These are phyloP conservation scores for Stenodema calcarata DNA, from an alignment of 2,888 invertebrate species.

Conservation along the genomic window DNA sequence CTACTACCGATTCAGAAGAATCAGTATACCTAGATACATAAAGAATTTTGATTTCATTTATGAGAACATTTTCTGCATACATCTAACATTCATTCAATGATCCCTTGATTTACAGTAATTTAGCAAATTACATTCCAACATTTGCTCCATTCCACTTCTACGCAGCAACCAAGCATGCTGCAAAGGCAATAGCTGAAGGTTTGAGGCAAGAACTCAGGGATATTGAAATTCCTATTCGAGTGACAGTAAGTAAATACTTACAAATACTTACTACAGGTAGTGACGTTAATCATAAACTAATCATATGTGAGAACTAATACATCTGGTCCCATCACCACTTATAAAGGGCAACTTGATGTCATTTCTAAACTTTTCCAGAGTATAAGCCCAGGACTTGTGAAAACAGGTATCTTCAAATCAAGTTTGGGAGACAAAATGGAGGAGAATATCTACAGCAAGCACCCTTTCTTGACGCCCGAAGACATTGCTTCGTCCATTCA, in stretches of 20 bases:
- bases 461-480: conserved; percentile 55
- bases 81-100: not conserved
- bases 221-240: conserved; percentile 58
- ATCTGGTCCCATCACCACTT: too few species aligned
- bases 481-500: conserved; percentile 56
- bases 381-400: conserved; percentile 57
- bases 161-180: conserved; percentile 63
- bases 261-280: not conserved
- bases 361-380: conserved; percentile 49
- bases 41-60: too few species aligned
- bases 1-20: too few species aligned
- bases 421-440: conserved; percentile 56
- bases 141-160: conserved; percentile 60
- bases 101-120: conserved; percentile 53
- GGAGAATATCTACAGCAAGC: conserved; percentile 53
- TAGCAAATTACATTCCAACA: conserved; percentile 55
- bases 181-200: conserved; percentile 62
- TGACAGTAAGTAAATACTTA: conserved; percentile 53
- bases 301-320: too few species aligned
- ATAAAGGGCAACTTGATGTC: too few species aligned
- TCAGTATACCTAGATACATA: too few species aligned
- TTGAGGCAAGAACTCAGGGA: conserved; percentile 61
- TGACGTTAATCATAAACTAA: not conserved
- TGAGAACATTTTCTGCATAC: too few species aligned
- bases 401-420: conserved; percentile 56